Percentiles rank a stretch among this genome's conserved stretches.
Evolutionary conservation across 2,113 vertebrate species (phyloP).

Genomic region (Baryphthengus martii): DNA sequence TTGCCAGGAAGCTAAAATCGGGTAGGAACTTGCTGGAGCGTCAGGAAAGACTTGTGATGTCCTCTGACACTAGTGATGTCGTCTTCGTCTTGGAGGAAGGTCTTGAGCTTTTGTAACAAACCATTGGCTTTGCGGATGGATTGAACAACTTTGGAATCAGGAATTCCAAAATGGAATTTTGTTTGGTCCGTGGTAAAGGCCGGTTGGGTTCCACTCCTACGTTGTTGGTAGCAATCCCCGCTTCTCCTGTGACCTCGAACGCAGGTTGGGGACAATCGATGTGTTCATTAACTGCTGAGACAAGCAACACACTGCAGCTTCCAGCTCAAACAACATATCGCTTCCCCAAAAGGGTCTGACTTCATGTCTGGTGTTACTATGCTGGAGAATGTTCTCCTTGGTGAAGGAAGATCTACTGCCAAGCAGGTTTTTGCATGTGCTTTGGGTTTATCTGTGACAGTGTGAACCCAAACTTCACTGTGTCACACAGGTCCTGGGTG

Average conservation of each 20-base stretch:
- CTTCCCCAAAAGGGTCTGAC: background rate
- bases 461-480: background rate
- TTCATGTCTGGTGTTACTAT: fast-evolving
- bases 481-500: fast-evolving
- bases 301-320: background rate
- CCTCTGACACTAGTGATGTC: fast-evolving
- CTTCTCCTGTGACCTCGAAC: background rate
- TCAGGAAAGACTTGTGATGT: background rate
- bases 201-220: background rate
- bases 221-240: background rate
- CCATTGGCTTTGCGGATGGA: background rate
- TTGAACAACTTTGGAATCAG: background rate
- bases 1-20: background rate
- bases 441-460: background rate
- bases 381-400: background rate
- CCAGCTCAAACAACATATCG: background rate
- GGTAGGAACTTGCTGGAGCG: background rate
- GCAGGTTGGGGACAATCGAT: background rate
- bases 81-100: background rate
- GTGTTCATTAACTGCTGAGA: background rate
- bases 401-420: background rate
- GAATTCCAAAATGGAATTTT: background rate
- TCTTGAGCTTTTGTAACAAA: background rate
- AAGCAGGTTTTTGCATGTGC: fast-evolving
- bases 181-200: background rate